A percentile compares a stretch with the other conserved stretches of the same genome.
phyloP scores from a whole-genome alignment of 2,797 vertebrate genomes.

The Tokudaia muenninki region DNA sequence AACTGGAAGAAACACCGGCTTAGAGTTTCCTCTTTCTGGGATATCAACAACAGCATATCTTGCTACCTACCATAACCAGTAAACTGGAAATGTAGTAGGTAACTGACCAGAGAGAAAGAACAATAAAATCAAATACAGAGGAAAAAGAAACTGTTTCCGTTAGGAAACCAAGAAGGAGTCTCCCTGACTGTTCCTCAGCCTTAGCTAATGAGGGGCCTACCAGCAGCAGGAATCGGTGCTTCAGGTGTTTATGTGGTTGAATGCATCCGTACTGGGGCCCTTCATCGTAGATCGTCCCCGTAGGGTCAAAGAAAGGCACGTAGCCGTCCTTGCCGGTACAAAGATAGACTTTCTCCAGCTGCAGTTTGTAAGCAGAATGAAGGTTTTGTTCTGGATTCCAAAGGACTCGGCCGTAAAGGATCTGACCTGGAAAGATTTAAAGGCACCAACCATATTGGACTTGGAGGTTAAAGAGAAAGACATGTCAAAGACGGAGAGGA shows the following conservation, averaged over 20 bases:
- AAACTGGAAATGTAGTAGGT: background rate
- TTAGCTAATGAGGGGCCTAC: conserved; percentile 84
- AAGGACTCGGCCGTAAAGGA: conserved; percentile 95
- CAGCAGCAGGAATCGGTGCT: conserved; percentile 97
- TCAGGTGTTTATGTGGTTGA: conserved; percentile 97
- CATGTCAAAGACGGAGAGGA: background rate
- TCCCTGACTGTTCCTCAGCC: too few species aligned
- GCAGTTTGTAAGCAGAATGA: conserved; percentile 95
- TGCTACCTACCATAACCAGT: background rate
- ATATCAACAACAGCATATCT: background rate
- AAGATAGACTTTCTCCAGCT: conserved; percentile 98
- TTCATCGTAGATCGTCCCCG: conserved; percentile 97
- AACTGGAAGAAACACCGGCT: background rate
- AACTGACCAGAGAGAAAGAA: conserved; percentile 23
- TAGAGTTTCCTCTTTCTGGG: background rate
- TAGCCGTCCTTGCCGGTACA: conserved; percentile 97
- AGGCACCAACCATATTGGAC: conserved; percentile 32
- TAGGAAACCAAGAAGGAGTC: background rate
- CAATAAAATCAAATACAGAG: background rate
- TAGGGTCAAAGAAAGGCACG: conserved; percentile 98
- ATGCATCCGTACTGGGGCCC: conserved; percentile 98
- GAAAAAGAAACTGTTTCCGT: background rate
- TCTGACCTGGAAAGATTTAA: conserved; percentile 91
- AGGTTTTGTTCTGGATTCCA: conserved; percentile 99
- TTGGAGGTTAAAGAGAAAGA: conserved; percentile 19